These are phyloP conservation scores for Ommatoiulus sabulosus DNA, from an alignment of 2,888 invertebrate genomes.

Conservation along the genomic window DNA sequence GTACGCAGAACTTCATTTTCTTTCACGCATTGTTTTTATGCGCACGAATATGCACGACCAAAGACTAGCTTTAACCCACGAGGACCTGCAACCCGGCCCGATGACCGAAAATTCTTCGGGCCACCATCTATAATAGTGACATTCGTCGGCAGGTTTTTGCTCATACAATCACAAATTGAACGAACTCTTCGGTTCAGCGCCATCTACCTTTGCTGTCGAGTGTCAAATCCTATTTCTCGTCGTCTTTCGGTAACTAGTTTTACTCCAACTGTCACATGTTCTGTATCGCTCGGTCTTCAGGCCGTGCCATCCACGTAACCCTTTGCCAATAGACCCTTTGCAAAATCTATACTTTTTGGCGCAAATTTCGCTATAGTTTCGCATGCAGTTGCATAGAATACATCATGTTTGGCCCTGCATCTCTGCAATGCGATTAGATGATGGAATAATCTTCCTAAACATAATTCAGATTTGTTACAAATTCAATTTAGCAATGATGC, in stretches of 20 bases:
- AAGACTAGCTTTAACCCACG: background rate
- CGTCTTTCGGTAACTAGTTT: background rate
- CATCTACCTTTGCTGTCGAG: constrained; percentile 17
- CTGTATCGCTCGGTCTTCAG: background rate
- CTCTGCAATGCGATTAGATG: too few relatives aligned
- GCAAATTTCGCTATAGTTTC: background rate
- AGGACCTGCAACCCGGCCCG: background rate
- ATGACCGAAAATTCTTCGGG: background rate
- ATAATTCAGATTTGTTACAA: too few relatives aligned
- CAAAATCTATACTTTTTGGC: background rate
- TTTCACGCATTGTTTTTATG: background rate
- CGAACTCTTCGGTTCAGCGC: background rate
- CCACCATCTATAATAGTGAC: background rate
- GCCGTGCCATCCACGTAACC: background rate
- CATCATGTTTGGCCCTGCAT: background rate
- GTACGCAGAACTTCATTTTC: background rate
- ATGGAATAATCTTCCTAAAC: too few relatives aligned
- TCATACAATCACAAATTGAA: constrained; percentile 17
- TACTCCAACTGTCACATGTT: background rate
- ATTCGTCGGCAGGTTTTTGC: background rate
- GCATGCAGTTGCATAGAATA: background rate
- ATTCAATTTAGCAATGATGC: too few relatives aligned
- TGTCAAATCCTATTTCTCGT: constrained; percentile 15
- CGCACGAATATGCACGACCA: background rate
- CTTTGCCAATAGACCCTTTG: background rate